These are phyloP conservation scores for Gallinago jamesoni DNA, from an alignment of 2,113 vertebrate genomes.

Conservation along the genomic window DNA sequence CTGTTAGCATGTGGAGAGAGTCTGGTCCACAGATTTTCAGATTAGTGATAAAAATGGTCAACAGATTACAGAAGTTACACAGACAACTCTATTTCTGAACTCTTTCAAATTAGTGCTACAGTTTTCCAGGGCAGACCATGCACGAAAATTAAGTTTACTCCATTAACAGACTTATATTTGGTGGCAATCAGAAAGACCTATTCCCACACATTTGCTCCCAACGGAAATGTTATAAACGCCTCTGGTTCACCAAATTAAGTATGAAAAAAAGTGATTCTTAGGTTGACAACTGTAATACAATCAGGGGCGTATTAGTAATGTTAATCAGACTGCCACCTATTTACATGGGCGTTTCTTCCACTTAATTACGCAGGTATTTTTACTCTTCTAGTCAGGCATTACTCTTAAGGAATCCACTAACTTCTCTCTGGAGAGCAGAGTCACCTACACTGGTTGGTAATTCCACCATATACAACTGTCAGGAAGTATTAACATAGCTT, in stretches of 20 bases:
- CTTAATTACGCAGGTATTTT: not conserved
- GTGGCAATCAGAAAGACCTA: rapidly evolving
- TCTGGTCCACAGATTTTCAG: not conserved
- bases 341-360: not conserved
- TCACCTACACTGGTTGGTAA: not conserved
- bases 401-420: not conserved
- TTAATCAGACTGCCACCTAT: not conserved
- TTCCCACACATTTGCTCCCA: not conserved
- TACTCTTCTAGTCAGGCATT: not conserved
- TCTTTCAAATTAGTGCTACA: not conserved
- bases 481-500: not conserved
- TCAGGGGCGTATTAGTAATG: not conserved
- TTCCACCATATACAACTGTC: not conserved
- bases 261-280: not conserved
- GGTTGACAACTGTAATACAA: not conserved
- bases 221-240: not conserved
- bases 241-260: not conserved
- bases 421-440: not conserved
- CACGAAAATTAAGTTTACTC: not conserved
- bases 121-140: not conserved
- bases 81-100: not conserved
- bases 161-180: not conserved
- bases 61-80: not conserved
- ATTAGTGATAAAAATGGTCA: not conserved
- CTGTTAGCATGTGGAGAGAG: not conserved